Percentiles rank a stretch among this genome's conserved stretches.
phyloP scores from a whole-genome alignment of 1,140 invertebrate genomes.

The Drosophila takahashii region DNA sequence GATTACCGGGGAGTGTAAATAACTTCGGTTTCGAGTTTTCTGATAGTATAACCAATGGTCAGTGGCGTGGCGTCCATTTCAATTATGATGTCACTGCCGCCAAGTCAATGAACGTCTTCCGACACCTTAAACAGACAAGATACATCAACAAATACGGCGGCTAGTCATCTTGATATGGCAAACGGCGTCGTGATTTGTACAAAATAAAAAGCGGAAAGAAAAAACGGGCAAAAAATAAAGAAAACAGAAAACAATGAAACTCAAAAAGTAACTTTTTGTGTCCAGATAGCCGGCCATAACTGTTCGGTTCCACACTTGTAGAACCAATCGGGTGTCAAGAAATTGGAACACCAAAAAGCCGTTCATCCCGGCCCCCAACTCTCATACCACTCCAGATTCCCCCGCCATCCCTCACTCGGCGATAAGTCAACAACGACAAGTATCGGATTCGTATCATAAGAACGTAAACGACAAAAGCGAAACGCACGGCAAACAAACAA shows the following conservation, averaged over 20 bases:
- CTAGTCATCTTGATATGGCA: conserved; percentile 64
- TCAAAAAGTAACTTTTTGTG: conserved; percentile 37
- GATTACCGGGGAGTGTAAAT: conserved; percentile 39
- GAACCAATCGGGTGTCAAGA: conserved; percentile 50
- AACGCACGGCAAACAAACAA: conserved; percentile 50
- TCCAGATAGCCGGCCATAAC: conserved; percentile 35
- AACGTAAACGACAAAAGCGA: conserved; percentile 42
- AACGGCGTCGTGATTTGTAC: conserved; percentile 55
- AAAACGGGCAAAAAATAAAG: conserved; percentile 21
- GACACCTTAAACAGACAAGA: conserved; percentile 60
- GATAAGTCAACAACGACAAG: conserved; percentile 34
- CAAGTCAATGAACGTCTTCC: conserved; percentile 77
- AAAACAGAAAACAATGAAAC: conserved; percentile 41
- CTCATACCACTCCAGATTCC: conserved; percentile 12
- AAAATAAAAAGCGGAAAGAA: conserved; percentile 60
- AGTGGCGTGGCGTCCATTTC: conserved; percentile 36
- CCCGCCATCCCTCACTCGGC: conserved; percentile 7
- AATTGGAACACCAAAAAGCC: conserved; percentile 50
- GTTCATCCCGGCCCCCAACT: conserved; percentile 24
- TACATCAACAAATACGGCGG: conserved; percentile 20
- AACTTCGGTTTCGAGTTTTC: conserved; percentile 14
- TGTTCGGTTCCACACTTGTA: conserved; percentile 26
- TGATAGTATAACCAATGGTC: conserved; percentile 10
- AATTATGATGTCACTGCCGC: conserved; percentile 76
- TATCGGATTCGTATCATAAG: conserved; percentile 35